Percentiles rank a stretch among this genome's conserved stretches.
Conservation (phyloP, 2,113 vertebrate species). For the Scolopax mira region DNA sequence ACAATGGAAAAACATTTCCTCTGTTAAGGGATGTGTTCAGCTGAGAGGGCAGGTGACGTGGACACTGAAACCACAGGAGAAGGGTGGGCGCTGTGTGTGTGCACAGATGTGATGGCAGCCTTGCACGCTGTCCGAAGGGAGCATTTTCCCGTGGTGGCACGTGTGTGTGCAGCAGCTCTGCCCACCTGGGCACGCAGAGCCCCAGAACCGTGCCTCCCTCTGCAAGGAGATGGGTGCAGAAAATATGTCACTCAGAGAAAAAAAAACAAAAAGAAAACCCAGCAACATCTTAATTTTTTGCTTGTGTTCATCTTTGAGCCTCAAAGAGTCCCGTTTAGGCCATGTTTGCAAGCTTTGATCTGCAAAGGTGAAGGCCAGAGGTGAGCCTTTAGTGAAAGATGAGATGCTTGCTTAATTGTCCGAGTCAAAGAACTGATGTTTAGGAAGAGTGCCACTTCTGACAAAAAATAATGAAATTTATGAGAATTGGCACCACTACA, state of each 20-base stretch:
- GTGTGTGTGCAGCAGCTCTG: fast-evolving
- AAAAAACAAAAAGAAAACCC: no score
- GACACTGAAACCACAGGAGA: neutral
- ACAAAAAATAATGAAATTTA: neutral
- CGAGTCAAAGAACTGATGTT: neutral
- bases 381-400: neutral
- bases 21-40: neutral
- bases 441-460: neutral
- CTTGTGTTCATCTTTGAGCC: neutral
- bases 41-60: neutral
- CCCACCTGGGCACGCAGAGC: neutral
- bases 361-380: neutral
- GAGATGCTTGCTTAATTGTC: fast-evolving
- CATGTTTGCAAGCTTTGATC: neutral
- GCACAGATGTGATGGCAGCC: neutral
- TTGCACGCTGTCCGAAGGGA: fast-evolving
- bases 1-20: neutral
- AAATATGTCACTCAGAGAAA: neutral
- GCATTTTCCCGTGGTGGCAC: fast-evolving
- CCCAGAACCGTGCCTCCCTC: fast-evolving
- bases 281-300: neutral
- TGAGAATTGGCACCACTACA: slow-evolving; percentile 11
- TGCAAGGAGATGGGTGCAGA: neutral
- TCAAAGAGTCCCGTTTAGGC: neutral
- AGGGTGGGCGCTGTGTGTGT: neutral